These are phyloP conservation scores for Morone saxatilis DNA, from an alignment of 2,113 vertebrate genomes.

Conservation along the genomic window DNA sequence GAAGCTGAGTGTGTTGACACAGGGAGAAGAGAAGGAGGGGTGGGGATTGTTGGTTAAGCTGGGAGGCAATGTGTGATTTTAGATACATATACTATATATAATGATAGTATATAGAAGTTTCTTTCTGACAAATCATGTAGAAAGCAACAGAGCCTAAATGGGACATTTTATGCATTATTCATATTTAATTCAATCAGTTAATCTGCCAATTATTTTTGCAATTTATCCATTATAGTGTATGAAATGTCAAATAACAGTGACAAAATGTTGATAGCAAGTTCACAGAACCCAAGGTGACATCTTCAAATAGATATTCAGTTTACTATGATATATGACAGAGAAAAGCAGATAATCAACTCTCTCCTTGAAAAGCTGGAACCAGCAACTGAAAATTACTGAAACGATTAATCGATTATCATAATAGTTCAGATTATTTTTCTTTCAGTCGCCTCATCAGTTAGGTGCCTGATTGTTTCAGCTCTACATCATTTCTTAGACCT, in stretches of 20 bases:
- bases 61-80: constrained; percentile 10
- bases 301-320: neutral
- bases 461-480: neutral
- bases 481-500: neutral
- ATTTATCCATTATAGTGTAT: neutral
- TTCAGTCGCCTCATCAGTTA: neutral
- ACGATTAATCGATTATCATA: neutral
- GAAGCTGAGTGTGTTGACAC: constrained; percentile 38
- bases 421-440: neutral
- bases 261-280: neutral
- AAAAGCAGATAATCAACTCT: neutral
- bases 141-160: neutral
- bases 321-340: neutral
- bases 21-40: constrained; percentile 1
- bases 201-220: neutral
- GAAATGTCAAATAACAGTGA: neutral
- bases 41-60: neutral
- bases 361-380: neutral
- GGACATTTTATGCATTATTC: neutral
- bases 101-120: neutral
- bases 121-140: neutral
- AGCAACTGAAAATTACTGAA: neutral
- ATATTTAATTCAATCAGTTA: neutral
- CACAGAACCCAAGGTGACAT: neutral
- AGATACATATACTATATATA: neutral